Conservation (phyloP, 2,888 invertebrate genomes). For the Neria commutata region DNA sequence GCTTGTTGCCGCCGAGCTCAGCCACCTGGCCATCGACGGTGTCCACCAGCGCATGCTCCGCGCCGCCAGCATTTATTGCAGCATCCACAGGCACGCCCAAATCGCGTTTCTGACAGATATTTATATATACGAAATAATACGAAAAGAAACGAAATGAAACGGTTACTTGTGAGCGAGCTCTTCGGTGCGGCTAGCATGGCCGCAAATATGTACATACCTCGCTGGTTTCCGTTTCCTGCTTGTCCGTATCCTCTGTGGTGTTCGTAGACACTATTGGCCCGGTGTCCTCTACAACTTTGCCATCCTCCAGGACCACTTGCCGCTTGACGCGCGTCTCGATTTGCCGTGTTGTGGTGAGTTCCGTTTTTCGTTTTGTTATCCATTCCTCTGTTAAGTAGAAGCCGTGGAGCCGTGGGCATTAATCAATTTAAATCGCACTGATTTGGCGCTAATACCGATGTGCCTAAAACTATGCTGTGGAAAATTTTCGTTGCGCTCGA, state of each 20-base stretch:
- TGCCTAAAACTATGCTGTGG: not conserved
- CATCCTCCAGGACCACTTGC: slow-evolving; percentile 88
- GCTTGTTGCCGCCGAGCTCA: slow-evolving; percentile 39
- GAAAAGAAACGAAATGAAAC: not conserved
- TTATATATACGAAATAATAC: not conserved
- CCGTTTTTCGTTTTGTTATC: slow-evolving; percentile 89
- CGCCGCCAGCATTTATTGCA: slow-evolving; percentile 14
- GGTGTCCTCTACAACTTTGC: slow-evolving; percentile 85
- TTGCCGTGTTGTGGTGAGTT: slow-evolving; percentile 87
- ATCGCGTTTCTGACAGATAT: slow-evolving; percentile 53
- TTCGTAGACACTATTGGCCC: slow-evolving; percentile 90
- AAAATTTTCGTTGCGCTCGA: not conserved
- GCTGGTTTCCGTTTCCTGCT: slow-evolving; percentile 86
- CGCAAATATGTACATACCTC: slow-evolving; percentile 70
- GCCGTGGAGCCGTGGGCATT: not conserved
- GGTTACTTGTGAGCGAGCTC: too few relatives aligned
- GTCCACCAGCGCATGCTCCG: slow-evolving; percentile 32
- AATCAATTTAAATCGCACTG: not conserved
- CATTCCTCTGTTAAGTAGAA: slow-evolving; percentile 78
- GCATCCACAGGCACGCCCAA: slow-evolving; percentile 52
- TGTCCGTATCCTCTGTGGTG: slow-evolving; percentile 89
- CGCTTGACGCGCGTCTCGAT: slow-evolving; percentile 90
- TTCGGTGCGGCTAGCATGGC: too few relatives aligned
- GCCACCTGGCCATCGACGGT: not conserved
- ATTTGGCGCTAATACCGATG: not conserved